These are phyloP conservation scores for Camelus dromedarius DNA, from an alignment of 2,113 vertebrate species.

Conservation along the genomic window DNA sequence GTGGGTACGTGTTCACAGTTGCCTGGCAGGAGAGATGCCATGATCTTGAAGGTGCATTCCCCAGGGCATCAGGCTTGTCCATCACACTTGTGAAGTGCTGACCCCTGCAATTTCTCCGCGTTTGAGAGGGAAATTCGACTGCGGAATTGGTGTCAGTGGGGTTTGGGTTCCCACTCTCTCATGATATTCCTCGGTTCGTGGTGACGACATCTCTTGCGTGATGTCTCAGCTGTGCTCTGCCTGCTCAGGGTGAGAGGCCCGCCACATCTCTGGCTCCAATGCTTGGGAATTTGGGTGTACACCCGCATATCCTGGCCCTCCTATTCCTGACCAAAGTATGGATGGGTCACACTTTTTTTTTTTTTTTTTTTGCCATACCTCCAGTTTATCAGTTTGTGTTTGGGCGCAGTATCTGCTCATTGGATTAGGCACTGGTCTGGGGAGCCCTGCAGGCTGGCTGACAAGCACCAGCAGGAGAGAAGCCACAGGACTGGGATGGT, in stretches of 20 bases:
- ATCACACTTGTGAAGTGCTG: not conserved
- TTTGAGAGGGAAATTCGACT: not conserved
- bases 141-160: not conserved
- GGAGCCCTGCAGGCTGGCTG: not conserved
- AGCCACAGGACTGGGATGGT: not conserved
- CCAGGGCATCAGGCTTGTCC: not conserved
- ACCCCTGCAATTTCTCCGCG: not conserved
- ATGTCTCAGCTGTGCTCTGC: not conserved
- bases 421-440: not conserved
- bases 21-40: not conserved
- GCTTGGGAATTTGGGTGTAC: not conserved
- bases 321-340: not conserved
- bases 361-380: not conserved
- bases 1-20: not conserved
- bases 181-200: not conserved
- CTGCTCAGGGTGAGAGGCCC: not conserved
- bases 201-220: not conserved
- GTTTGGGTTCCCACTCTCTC: not conserved
- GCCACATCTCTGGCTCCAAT: not conserved
- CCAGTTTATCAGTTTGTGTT: not conserved
- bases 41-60: no score
- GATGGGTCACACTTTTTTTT: not conserved
- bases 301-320: not conserved
- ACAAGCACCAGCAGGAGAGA: not conserved
- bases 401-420: accelerated